phyloP scores from a whole-genome alignment of 1,140 invertebrate genomes.

The Drosophila tani region DNA sequence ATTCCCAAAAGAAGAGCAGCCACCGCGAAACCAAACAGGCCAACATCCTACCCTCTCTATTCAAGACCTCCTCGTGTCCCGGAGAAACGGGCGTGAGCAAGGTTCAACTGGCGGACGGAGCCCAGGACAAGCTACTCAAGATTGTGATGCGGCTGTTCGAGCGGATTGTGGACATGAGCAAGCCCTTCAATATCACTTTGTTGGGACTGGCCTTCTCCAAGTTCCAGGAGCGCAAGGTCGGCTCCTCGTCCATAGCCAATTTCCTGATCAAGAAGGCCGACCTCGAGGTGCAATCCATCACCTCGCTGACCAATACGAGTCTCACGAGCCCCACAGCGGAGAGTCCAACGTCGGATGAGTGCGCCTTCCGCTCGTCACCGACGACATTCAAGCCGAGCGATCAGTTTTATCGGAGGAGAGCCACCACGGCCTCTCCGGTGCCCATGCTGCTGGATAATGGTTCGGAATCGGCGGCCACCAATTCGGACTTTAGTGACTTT shows the following conservation, averaged over 20 bases:
- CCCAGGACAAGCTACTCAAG: constrained; percentile 88
- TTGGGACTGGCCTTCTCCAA: constrained; percentile 92
- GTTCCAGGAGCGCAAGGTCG: constrained; percentile 89
- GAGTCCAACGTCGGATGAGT: constrained; percentile 60
- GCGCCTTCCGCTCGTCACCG: constrained; percentile 76
- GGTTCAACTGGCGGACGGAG: constrained; percentile 86
- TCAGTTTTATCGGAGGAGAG: constrained; percentile 76
- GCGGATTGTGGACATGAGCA: constrained; percentile 89
- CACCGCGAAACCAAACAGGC: constrained; percentile 91
- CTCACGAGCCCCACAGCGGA: constrained; percentile 65
- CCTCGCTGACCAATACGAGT: constrained; percentile 86
- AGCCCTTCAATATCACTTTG: constrained; percentile 91
- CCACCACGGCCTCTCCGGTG: constrained; percentile 85
- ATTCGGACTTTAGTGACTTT: constrained; percentile 86
- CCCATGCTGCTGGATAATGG: constrained; percentile 86
- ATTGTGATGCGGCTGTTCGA: constrained; percentile 91
- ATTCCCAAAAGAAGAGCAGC: constrained; percentile 86
- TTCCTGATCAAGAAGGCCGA: constrained; percentile 89
- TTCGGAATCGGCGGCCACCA: constrained; percentile 85
- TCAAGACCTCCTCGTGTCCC: constrained; percentile 85
- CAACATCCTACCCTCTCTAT: constrained; percentile 88
- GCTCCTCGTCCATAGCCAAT: constrained; percentile 89
- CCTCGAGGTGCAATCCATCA: constrained; percentile 90
- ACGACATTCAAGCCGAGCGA: constrained; percentile 80
- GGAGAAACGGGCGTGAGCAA: constrained; percentile 81